Base-by-base conservation (phyloP, 2,797 vertebrate species). In the Sebastes trivittatus region DNA sequence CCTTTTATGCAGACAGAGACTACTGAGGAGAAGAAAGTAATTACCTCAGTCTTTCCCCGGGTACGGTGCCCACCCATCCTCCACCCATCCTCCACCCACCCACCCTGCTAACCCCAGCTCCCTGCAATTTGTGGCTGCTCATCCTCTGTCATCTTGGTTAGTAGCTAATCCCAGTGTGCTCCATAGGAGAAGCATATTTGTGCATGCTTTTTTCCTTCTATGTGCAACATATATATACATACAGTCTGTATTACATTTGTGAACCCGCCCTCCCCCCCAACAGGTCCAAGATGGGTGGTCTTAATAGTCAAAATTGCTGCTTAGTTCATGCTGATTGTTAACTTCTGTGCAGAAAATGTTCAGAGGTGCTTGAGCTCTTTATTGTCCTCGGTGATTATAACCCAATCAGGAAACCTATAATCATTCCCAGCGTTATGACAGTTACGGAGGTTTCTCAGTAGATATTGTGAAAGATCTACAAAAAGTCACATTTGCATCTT, bases 81-180 rank as follows among this genome's bases (percentile, higher is more conserved):
- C 25, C 74, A 74, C 11, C 36, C 36, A 34, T 9, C 30, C 8
- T 32, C 32, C 32, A 38, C 70, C 76, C 67, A 64, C 54, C 78
- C 79, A 80, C 80, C 42, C 66, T 16, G 69, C 67, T 59, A 81
- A 87, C 75, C 84, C 59, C 49, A 72, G 42, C 77, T 78, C 82
- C 67, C 86, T 90, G 77, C 86, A 90, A 89, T 92, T 92, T 93
- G 87, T 49, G 88, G 87, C 86, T 76, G 88, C 85, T 92, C 89
- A 93, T 94, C 90, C 86, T 85, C 84, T 91, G 75, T 90, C 90
- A 86, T 93, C 90, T 87, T 78, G 66, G 68, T 52, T 55, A 38
- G 74, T 85, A 54, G 49, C 49, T 54, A 73, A 86, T 91, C 72
- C 73, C 68, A 80, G 66, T 7, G 7, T 59, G 54, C 65, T 55